A percentile compares a stretch with the other conserved stretches of the same genome.
These are phyloP conservation scores for Macropis europaea DNA, from an alignment of 2,888 invertebrate species.

Conservation along the genomic window DNA sequence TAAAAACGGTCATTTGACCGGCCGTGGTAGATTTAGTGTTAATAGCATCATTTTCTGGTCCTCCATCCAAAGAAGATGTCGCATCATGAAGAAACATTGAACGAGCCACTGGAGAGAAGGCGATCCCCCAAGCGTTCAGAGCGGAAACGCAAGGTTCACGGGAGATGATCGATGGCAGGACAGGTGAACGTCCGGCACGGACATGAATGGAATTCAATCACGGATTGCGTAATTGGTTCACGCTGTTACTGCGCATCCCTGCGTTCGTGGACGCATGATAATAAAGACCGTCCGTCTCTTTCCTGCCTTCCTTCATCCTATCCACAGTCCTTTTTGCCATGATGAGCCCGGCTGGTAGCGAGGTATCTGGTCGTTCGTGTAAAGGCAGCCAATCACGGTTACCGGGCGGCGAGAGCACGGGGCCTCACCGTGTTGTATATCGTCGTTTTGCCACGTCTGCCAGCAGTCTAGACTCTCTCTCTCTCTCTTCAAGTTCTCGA, in stretches of 20 bases:
- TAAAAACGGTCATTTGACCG: too few relatives aligned
- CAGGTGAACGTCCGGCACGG: neutral
- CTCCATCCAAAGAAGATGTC: too few relatives aligned
- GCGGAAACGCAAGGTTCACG: too few relatives aligned
- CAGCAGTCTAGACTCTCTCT: conserved; percentile 74
- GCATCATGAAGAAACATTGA: too few relatives aligned
- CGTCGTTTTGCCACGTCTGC: conserved; percentile 76
- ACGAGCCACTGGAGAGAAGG: too few relatives aligned
- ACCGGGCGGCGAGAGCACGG: conserved; percentile 48
- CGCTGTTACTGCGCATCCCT: neutral
- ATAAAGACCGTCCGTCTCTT: conserved; percentile 17
- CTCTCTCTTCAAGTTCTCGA: conserved; percentile 59
- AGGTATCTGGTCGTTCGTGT: conserved; percentile 43
- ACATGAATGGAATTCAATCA: neutral
- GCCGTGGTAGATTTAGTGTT: too few relatives aligned
- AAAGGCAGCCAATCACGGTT: conserved; percentile 51
- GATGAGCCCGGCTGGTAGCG: conserved; percentile 37
- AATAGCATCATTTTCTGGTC: too few relatives aligned
- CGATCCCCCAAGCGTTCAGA: too few relatives aligned
- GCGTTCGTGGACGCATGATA: conserved; percentile 13
- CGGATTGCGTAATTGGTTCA: conserved; percentile 21
- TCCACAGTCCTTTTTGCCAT: conserved; percentile 5
- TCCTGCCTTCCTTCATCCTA: too few relatives aligned
- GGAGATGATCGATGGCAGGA: too few relatives aligned
- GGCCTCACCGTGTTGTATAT: conserved; percentile 56